A percentile compares a stretch with the other conserved stretches of the same genome.
Conservation (phyloP, 2,113 vertebrate genomes). For the Prolemur simus region DNA sequence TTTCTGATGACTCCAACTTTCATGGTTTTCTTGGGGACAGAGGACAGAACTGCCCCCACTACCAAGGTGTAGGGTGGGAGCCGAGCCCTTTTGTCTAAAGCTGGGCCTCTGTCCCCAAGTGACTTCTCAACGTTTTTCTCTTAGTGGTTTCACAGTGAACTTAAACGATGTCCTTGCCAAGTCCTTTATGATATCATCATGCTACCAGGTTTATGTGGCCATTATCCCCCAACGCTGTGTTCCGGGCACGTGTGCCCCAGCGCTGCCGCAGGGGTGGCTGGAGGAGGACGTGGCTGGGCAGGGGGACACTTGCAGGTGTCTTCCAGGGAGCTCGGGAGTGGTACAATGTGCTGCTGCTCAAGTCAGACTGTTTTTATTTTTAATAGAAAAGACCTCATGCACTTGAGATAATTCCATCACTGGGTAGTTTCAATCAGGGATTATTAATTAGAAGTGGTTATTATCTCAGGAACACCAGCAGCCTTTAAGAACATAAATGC, state of each 20-base stretch:
- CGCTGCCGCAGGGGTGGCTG: too few relatives aligned
- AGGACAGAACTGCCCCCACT: not conserved
- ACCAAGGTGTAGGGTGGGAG: not conserved
- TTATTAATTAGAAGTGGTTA: too few relatives aligned
- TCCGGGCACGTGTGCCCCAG: rapidly evolving
- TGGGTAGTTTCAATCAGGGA: not conserved
- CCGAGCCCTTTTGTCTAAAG: not conserved
- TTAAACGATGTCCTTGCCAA: rapidly evolving
- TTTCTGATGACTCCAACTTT: not conserved
- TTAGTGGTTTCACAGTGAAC: not conserved
- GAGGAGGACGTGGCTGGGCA: rapidly evolving
- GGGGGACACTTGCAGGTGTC: not conserved
- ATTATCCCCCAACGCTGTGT: not conserved
- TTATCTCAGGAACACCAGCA: not conserved
- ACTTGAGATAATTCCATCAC: not conserved
- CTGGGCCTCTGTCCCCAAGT: not conserved
- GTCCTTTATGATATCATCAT: rapidly evolving
- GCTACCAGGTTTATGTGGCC: rapidly evolving
- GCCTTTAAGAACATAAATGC: too few relatives aligned
- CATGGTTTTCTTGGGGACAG: not conserved
- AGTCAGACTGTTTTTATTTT: not conserved
- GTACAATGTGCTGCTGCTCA: too few relatives aligned
- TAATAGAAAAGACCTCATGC: not conserved
- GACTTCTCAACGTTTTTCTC: not conserved
- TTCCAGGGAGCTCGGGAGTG: too few relatives aligned